Evolutionary conservation across 2,113 vertebrate genomes (phyloP), one percentile per base, ranked within the genome.

Genomic region (Macroglossus sobrinus): DNA sequence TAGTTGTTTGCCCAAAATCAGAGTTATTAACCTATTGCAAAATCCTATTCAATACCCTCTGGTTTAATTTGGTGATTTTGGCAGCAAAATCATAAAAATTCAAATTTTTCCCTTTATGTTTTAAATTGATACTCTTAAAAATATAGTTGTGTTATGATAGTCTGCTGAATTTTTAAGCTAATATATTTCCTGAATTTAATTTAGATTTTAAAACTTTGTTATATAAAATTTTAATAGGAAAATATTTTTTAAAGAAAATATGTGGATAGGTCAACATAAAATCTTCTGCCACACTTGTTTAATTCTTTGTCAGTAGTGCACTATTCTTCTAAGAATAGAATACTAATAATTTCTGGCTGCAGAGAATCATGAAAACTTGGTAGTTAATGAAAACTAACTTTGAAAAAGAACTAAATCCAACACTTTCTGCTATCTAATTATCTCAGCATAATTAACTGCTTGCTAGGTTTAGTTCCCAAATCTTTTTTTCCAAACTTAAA

Each of bases 261-360:
- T 90, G 71, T 82, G 90, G 30, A 40, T 92, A 96, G 94, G 96
- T 98, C 96, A 98, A 93, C 12, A 40, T 95, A 95, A 98, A 97
- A 69, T 7, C 94, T 97, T 87, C 84, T 97, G 53, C 96, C 97
- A 96, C 64, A 95, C 22, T 96, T 96, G 64, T 28, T 92, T 97
- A 96, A 94, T 95, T 94, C 95, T 96, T 97, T 98, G 86, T 97
- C 94, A 96, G 71, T 97, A 95, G 94, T 68, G 61, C 4, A 93
- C 78, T 80, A 68, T 97, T 98, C 75, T 93, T 96, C 96, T 95
- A 97, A 98, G 95, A 98, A 98, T 97, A 98, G 94, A 97, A 97
- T 74, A 91, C 85, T 98, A 98, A 98, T 97, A 16, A 97, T 98
- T 98, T 98, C 94, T 98, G 96, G 94, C 93, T 98, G 85, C 50